These are phyloP conservation scores for Asbolus verrucosus DNA, from an alignment of 1,140 invertebrate genomes.

Conservation along the genomic window DNA sequence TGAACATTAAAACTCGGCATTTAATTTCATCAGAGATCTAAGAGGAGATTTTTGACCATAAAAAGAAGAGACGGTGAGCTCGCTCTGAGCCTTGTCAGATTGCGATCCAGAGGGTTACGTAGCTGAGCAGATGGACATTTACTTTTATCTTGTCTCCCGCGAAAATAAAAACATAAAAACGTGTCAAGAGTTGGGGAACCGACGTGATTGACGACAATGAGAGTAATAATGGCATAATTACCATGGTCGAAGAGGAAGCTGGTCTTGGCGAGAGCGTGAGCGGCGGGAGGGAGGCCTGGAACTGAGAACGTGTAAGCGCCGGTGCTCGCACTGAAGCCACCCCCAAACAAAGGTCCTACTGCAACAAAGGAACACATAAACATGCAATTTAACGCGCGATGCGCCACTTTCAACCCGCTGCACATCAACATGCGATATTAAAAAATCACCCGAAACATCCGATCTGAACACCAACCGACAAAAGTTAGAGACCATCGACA, in stretches of 20 bases:
- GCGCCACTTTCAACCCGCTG: constrained; percentile 8
- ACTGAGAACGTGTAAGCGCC: constrained; percentile 62
- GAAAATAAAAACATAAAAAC: constrained; percentile 55
- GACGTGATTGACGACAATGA: constrained; percentile 38
- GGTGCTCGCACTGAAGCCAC: constrained; percentile 58
- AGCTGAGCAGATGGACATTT: constrained; percentile 56
- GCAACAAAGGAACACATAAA: constrained; percentile 58
- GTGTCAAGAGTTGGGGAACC: constrained; percentile 24
- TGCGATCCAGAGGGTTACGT: constrained; percentile 46
- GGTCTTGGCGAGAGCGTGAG: constrained; percentile 61
- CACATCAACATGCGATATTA: constrained; percentile 36
- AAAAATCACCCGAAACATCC: constrained; percentile 5
- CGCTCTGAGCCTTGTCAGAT: constrained; percentile 50
- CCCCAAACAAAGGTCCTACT: constrained; percentile 64
- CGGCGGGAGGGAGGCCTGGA: constrained; percentile 61
- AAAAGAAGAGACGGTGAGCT: constrained; percentile 57
- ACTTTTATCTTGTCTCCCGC: constrained; percentile 44
- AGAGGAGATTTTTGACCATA: constrained; percentile 66
- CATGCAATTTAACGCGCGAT: constrained; percentile 42
- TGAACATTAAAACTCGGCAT: constrained; percentile 68
- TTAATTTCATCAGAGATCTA: constrained; percentile 68
- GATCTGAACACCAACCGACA: not conserved
- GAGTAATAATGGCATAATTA: constrained; percentile 53
- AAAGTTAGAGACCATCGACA: constrained; percentile 53
- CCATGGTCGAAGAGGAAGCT: constrained; percentile 64